A percentile compares a stretch with the other conserved stretches of the same genome.
Conservation (phyloP, 2,888 invertebrate genomes). For the Andrena marginata region DNA sequence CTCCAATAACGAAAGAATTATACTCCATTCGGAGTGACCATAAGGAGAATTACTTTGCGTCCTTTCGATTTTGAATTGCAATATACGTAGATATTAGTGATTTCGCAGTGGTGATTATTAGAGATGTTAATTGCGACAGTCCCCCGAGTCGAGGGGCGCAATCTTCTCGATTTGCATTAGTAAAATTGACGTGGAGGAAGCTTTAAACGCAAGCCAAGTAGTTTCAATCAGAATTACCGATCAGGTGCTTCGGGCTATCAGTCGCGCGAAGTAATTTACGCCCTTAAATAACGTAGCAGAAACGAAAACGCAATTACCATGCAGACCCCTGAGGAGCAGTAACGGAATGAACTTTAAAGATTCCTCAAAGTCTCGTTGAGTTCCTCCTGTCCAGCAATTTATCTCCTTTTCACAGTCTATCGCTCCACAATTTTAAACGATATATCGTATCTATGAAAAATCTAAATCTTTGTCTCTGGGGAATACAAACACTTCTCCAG, state of each 20-base stretch:
- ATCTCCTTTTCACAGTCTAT: neutral
- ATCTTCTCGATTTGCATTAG: neutral
- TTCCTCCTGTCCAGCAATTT: constrained; percentile 17
- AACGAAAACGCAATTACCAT: constrained; percentile 71
- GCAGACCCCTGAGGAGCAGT: constrained; percentile 43
- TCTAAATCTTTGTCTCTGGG: neutral
- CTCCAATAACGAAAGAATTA: too few species aligned
- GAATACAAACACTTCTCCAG: neutral
- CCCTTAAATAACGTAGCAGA: constrained; percentile 63
- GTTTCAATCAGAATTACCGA: constrained; percentile 68
- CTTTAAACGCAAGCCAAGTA: constrained; percentile 49
- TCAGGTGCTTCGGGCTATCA: constrained; percentile 65
- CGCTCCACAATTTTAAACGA: neutral
- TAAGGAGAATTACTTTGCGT: too few species aligned
- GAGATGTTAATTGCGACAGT: neutral
- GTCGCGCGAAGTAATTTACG: constrained; percentile 71
- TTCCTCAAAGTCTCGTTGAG: constrained; percentile 33
- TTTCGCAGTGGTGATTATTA: neutral
- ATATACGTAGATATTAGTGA: too few species aligned
- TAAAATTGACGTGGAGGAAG: constrained; percentile 14
- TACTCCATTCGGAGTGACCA: too few species aligned
- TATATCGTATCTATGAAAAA: neutral
- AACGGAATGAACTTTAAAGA: constrained; percentile 37
- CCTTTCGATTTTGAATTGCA: too few species aligned
- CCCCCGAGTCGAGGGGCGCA: neutral